Evolutionary conservation across 2,797 vertebrate genomes (phyloP).

Genomic region (Chanos chanos): DNA sequence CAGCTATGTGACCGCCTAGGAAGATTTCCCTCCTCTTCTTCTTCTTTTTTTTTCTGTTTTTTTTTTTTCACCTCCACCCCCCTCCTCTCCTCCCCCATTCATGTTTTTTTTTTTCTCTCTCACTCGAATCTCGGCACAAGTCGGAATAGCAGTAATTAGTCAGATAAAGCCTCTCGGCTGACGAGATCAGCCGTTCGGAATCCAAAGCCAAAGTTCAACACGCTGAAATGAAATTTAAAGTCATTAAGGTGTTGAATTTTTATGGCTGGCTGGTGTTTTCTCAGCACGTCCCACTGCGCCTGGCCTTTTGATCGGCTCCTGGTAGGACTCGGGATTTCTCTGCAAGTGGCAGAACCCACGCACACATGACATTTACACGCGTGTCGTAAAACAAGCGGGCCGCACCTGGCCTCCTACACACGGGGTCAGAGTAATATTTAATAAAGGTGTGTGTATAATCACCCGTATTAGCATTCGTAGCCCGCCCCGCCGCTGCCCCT

Average conservation of each 20-base stretch:
- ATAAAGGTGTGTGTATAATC: slow-evolving; percentile 95
- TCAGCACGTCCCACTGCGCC: slow-evolving; percentile 82
- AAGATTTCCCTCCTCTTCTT: neutral
- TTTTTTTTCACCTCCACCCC: neutral
- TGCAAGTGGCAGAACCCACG: slow-evolving; percentile 76
- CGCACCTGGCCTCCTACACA: slow-evolving; percentile 26
- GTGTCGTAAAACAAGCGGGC: slow-evolving; percentile 67
- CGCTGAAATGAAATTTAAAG: slow-evolving; percentile 86
- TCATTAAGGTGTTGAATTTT: slow-evolving; percentile 90
- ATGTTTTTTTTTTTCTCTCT: slow-evolving; percentile 35
- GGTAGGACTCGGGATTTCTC: slow-evolving; percentile 79
- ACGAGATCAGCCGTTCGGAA: slow-evolving; percentile 65
- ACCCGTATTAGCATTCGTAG: slow-evolving; percentile 95
- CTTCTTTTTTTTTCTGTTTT: slow-evolving; percentile 14
- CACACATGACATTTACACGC: slow-evolving; percentile 92
- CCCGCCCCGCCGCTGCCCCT: slow-evolving; percentile 83
- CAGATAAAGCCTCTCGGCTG: slow-evolving; percentile 57
- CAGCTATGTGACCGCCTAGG: too few relatives aligned
- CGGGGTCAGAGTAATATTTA: slow-evolving; percentile 93
- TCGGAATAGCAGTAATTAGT: slow-evolving; percentile 80
- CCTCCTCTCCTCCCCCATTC: slow-evolving; percentile 8
- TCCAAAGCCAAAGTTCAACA: slow-evolving; percentile 81
- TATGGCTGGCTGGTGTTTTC: slow-evolving; percentile 84
- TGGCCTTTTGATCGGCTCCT: slow-evolving; percentile 85
- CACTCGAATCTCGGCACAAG: slow-evolving; percentile 63